A percentile compares a stretch with the other conserved stretches of the same genome.
phyloP scores from a whole-genome alignment of 2,888 invertebrate genomes.

The Ectropis crepuscularia region DNA sequence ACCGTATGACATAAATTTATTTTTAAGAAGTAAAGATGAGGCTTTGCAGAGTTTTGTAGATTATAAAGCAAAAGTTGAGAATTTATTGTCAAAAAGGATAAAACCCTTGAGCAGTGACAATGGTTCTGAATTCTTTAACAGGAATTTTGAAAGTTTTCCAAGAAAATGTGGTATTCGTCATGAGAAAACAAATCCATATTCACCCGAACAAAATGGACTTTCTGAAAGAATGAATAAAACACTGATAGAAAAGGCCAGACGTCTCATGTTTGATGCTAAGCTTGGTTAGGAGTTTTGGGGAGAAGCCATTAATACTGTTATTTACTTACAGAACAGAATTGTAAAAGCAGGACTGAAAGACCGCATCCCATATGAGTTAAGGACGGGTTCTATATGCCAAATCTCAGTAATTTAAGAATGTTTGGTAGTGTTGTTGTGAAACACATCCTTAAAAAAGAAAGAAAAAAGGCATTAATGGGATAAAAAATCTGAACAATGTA shows the following conservation, averaged over 20 bases:
- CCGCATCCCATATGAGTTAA: slow-evolving; percentile 30
- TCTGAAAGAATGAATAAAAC: neutral
- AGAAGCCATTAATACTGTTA: slow-evolving; percentile 38
- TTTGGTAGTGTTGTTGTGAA: slow-evolving; percentile 32
- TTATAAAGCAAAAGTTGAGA: slow-evolving; percentile 24
- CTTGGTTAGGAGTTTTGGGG: slow-evolving; percentile 33
- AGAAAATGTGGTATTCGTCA: slow-evolving; percentile 29
- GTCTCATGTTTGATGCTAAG: slow-evolving; percentile 32
- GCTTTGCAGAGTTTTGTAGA: neutral
- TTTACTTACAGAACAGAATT: slow-evolving; percentile 35
- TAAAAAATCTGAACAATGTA: slow-evolving; percentile 23
- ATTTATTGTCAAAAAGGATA: slow-evolving; percentile 23
- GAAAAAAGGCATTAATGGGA: slow-evolving; percentile 23
- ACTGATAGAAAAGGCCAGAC: slow-evolving; percentile 4
- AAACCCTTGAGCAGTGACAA: slow-evolving; percentile 32
- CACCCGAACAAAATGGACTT: neutral
- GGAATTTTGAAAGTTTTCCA: slow-evolving; percentile 34
- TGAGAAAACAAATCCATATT: neutral
- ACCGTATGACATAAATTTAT: slow-evolving; percentile 35
- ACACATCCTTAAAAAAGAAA: slow-evolving; percentile 14
- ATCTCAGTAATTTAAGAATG: slow-evolving; percentile 26
- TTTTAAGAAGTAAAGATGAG: slow-evolving; percentile 22
- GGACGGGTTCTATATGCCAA: slow-evolving; percentile 26
- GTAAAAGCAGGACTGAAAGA: slow-evolving; percentile 17
- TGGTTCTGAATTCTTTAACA: slow-evolving; percentile 33